A percentile compares a stretch with the other conserved stretches of the same genome.
Conservation (phyloP, 2,797 vertebrate genomes). For the Heteromormyrus szaboi region DNA sequence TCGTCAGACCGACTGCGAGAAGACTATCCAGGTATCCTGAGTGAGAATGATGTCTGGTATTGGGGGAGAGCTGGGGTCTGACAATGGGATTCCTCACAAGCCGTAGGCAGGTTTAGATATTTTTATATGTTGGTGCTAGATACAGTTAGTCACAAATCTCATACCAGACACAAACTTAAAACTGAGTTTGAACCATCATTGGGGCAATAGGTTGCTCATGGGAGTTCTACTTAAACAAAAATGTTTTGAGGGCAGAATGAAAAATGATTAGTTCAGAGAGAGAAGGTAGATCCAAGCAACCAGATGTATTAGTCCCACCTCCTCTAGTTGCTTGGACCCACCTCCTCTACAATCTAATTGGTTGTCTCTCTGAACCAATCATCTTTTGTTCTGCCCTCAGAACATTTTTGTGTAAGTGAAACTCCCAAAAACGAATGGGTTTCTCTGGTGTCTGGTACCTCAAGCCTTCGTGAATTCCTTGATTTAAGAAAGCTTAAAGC, state of each 20-base stretch:
- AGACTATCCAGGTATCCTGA: conserved; percentile 84
- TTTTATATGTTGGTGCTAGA: background rate
- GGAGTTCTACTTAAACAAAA: background rate
- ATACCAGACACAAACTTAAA: background rate
- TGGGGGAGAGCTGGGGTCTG: background rate
- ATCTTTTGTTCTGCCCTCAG: background rate
- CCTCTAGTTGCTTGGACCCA: background rate
- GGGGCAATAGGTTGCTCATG: background rate
- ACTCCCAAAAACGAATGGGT: background rate
- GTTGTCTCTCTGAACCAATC: background rate
- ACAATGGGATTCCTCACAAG: background rate
- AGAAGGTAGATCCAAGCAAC: background rate
- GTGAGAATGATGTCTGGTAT: background rate
- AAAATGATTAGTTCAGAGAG: background rate
- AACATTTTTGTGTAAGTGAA: background rate
- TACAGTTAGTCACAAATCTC: background rate
- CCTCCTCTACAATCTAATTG: background rate
- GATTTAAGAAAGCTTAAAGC: background rate
- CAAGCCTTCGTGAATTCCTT: background rate
- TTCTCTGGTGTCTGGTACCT: background rate
- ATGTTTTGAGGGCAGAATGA: background rate
- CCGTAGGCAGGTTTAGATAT: background rate
- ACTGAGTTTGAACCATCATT: background rate
- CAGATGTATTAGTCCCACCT: background rate
- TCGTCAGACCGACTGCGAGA: conserved; percentile 96